phyloP scores from a whole-genome alignment of 2,797 vertebrate species.

The Labeo calbasu region DNA sequence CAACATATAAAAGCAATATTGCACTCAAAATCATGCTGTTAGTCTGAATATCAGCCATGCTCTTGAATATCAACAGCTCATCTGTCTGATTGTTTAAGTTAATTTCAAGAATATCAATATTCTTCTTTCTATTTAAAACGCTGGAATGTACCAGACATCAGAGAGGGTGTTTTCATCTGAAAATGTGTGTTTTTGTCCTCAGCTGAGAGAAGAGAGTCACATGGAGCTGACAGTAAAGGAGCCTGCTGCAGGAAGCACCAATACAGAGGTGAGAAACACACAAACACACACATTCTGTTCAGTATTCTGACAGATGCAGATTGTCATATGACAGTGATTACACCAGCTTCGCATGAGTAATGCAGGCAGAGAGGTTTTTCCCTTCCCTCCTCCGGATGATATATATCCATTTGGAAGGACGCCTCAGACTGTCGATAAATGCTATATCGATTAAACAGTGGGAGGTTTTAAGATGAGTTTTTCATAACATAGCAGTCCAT shows the following conservation, averaged over 20 bases:
- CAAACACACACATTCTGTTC: conserved; percentile 9
- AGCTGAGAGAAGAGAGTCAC: conserved; percentile 72
- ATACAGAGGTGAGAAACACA: conserved; percentile 68
- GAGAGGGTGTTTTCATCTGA: not conserved
- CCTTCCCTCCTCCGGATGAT: not conserved
- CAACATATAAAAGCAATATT: not conserved
- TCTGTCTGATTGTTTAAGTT: not conserved
- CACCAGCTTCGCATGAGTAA: not conserved
- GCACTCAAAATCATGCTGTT: not conserved
- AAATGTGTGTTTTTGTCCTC: conserved; percentile 54
- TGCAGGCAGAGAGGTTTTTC: conserved; percentile 31
- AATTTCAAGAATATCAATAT: not conserved
- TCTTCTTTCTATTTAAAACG: not conserved
- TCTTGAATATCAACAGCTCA: not conserved
- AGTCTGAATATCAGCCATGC: not conserved
- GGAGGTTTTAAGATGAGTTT: not conserved
- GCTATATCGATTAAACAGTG: not conserved
- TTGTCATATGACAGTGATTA: conserved; percentile 31
- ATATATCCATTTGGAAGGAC: not conserved
- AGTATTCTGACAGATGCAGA: conserved; percentile 32
- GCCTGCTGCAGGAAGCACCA: conserved; percentile 56
- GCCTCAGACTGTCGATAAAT: not conserved
- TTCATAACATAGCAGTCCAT: not conserved
- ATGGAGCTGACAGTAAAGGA: conserved; percentile 65
- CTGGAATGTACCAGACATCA: not conserved